Evolutionary conservation across 2,888 invertebrate species (phyloP).

Genomic region (Bruchidius siliquastri): DNA sequence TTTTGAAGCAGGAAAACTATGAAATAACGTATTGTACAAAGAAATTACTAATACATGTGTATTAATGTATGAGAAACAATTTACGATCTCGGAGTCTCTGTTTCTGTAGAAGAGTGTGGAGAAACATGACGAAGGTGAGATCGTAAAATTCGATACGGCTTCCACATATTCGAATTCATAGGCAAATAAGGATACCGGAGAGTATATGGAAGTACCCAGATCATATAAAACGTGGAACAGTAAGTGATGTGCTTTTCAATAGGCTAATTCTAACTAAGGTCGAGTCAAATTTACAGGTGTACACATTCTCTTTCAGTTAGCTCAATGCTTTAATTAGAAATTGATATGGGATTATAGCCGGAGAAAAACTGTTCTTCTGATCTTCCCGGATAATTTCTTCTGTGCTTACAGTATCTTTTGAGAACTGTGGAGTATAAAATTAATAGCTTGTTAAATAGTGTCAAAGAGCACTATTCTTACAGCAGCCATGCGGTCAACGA

Average conservation of each 20-base stretch:
- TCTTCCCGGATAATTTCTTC: too few species aligned
- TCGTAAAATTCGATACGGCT: conserved; percentile 19
- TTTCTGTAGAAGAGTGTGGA: conserved; percentile 2
- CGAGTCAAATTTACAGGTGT: too few species aligned
- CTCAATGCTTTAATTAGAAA: too few species aligned
- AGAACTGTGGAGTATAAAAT: too few species aligned
- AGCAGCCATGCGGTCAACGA: too few species aligned
- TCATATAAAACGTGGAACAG: not conserved
- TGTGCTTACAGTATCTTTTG: too few species aligned
- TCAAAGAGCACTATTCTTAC: too few species aligned
- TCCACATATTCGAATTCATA: not conserved
- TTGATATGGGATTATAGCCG: too few species aligned
- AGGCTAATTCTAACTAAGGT: too few species aligned
- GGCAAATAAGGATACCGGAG: not conserved
- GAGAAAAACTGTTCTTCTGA: too few species aligned
- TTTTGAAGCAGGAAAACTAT: not conserved
- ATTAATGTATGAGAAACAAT: not conserved
- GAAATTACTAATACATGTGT: not conserved
- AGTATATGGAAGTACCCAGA: not conserved
- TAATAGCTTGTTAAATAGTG: too few species aligned
- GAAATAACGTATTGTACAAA: not conserved
- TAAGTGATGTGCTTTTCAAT: not conserved
- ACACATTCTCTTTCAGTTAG: too few species aligned
- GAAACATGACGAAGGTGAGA: conserved; percentile 16
- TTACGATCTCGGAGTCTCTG: not conserved